These are phyloP conservation scores for Gobiocypris rarus DNA, from an alignment of 2,113 vertebrate genomes.

Conservation along the genomic window DNA sequence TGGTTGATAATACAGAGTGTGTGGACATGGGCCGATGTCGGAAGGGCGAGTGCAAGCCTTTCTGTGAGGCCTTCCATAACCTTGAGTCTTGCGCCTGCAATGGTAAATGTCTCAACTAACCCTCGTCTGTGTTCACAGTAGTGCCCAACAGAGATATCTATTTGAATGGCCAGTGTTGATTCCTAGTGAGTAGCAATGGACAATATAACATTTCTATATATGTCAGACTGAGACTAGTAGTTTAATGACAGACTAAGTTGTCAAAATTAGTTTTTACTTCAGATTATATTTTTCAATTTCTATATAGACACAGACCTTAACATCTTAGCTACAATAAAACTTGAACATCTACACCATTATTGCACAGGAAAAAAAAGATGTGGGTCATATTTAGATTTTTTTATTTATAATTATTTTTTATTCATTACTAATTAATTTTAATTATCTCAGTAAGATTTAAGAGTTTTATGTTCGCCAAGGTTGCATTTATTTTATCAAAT, in stretches of 20 bases:
- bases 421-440: too few species aligned
- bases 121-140: neutral
- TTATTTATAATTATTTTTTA: neutral
- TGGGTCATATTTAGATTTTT: neutral
- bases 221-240: neutral
- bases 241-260: too few species aligned
- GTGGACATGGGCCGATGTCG: conserved; percentile 90
- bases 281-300: neutral
- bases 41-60: conserved; percentile 88
- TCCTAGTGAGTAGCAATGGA: neutral
- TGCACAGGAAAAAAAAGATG: neutral
- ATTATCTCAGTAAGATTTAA: too few species aligned
- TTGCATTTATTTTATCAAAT: too few species aligned
- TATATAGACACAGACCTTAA: neutral
- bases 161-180: neutral
- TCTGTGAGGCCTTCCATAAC: conserved; percentile 85
- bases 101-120: conserved; percentile 71
- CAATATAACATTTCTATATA: neutral
- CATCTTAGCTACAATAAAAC: neutral
- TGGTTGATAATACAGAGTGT: conserved; percentile 80
- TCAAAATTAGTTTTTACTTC: neutral
- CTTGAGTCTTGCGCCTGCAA: conserved; percentile 90
- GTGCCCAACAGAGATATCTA: neutral
- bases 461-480: too few species aligned
- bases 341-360: neutral